Evolutionary conservation across 2,113 vertebrate genomes (phyloP).

Genomic region (Brienomyrus longianalis): DNA sequence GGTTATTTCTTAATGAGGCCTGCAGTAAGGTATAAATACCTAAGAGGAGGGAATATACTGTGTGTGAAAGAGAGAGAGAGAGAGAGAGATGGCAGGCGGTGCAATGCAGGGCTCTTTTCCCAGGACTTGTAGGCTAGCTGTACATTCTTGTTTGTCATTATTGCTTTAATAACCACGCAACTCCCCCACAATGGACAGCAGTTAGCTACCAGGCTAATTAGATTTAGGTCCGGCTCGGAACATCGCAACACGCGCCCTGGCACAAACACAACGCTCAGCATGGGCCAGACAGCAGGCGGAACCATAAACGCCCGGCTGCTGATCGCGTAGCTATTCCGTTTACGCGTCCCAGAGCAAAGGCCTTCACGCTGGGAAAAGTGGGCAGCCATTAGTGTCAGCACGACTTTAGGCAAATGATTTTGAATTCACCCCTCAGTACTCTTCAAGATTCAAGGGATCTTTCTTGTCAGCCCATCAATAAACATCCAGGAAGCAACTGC

Average conservation of each 20-base stretch:
- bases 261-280: not conserved
- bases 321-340: not conserved
- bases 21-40: conserved; percentile 6
- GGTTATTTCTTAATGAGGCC: conserved; percentile 9
- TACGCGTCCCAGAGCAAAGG: not conserved
- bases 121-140: not conserved
- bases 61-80: not conserved
- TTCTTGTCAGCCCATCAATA: too few species aligned
- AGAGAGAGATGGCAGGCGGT: not conserved
- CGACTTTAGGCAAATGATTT: not conserved
- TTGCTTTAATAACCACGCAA: conserved; percentile 32
- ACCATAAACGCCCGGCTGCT: not conserved
- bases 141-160: conserved; percentile 27
- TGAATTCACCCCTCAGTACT: not conserved
- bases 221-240: conserved; percentile 25
- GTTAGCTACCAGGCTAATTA: conserved; percentile 30
- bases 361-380: not conserved
- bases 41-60: not conserved
- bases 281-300: not conserved
- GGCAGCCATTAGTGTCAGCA: not conserved
- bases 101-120: not conserved
- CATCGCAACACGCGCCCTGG: conserved; percentile 30
- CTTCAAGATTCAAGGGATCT: too few species aligned
- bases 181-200: not conserved
- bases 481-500: too few species aligned